Percentiles rank a stretch among this genome's conserved stretches.
Evolutionary conservation across 2,888 invertebrate species (phyloP).

Genomic region (Chrysotoxum bicinctum): DNA sequence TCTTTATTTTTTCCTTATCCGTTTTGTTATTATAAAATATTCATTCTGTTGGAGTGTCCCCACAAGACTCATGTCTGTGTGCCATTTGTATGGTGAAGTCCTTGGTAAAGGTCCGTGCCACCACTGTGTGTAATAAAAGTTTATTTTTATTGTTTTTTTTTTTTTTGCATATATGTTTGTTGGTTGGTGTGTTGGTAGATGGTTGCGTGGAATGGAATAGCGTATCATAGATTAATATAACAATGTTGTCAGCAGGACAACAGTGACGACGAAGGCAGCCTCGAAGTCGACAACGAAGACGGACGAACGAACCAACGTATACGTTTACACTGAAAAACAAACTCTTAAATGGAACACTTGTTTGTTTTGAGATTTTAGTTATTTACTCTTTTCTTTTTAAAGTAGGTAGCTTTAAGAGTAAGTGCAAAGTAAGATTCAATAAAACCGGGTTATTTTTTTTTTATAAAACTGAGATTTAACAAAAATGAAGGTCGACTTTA

Average conservation of each 20-base stretch:
- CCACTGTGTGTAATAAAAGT: constrained; percentile 28
- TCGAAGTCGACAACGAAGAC: neutral
- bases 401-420: too few relatives aligned
- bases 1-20: constrained; percentile 23
- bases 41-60: constrained; percentile 33
- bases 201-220: constrained; percentile 49
- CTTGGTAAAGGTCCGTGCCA: constrained; percentile 14
- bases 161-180: neutral
- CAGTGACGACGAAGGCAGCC: constrained; percentile 5
- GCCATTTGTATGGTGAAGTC: constrained; percentile 24
- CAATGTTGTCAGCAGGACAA: constrained; percentile 37
- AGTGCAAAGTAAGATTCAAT: too few relatives aligned
- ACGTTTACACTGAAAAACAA: neutral
- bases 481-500: too few relatives aligned
- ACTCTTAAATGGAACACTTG: neutral
- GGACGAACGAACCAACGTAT: neutral
- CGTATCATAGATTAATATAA: constrained; percentile 48
- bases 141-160: constrained; percentile 13
- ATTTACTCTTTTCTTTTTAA: too few relatives aligned
- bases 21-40: constrained; percentile 48
- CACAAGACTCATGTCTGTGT: constrained; percentile 25
- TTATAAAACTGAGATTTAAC: too few relatives aligned
- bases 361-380: too few relatives aligned
- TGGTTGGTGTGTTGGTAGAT: neutral
- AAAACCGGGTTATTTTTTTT: too few relatives aligned